Percentiles rank a stretch among this genome's conserved stretches.
Conservation (phyloP, 1,140 invertebrate genomes). For the Polypedilum vanderplanki region DNA sequence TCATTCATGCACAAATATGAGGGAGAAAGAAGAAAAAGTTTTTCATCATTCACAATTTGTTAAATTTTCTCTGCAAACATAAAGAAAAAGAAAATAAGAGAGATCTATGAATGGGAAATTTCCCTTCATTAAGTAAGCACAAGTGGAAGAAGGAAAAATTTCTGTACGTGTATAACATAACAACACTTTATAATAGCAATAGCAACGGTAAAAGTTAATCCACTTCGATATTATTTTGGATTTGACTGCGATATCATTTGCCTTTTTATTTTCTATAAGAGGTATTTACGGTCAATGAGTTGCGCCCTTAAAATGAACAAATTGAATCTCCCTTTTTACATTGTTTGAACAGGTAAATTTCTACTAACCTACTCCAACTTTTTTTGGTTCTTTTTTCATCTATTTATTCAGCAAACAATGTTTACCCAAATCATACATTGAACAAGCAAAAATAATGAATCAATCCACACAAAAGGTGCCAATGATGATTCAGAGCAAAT, state of each 20-base stretch:
- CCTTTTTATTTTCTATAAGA: no score
- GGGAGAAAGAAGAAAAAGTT: neutral
- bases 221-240: no score
- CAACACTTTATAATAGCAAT: neutral
- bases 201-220: no score
- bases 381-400: no score
- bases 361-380: no score
- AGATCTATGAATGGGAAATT: neutral
- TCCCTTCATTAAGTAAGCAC: neutral
- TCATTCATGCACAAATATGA: slow-evolving; percentile 3
- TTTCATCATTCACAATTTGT: neutral
- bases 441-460: no score
- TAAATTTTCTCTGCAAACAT: neutral
- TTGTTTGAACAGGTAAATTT: no score
- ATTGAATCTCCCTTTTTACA: neutral
- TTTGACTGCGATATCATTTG: no score
- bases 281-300: neutral
- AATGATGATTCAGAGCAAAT: no score
- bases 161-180: slow-evolving; percentile 18
- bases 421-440: no score
- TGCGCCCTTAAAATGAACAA: slow-evolving; percentile 2
- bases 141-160: neutral
- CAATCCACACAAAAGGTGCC: no score
- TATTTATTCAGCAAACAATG: no score
- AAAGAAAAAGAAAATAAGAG: neutral